A percentile compares a stretch with the other conserved stretches of the same genome.
phyloP scores from a whole-genome alignment of 2,888 invertebrate genomes.

The Piscicola geometra region DNA sequence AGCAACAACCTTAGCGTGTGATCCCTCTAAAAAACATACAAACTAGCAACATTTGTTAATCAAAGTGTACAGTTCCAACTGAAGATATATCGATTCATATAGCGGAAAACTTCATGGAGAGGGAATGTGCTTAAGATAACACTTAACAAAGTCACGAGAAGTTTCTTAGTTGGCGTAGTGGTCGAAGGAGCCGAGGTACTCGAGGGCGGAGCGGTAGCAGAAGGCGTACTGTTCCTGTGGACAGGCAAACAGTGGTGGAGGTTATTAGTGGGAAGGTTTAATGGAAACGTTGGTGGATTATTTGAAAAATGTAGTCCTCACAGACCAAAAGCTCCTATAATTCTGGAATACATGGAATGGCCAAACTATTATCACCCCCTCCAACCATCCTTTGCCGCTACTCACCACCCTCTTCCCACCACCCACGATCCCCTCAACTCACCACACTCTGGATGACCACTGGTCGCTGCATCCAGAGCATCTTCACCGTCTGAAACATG shows the following conservation, averaged over 20 bases:
- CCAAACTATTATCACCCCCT: too few relatives aligned
- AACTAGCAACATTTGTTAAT: not conserved
- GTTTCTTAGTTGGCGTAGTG: constrained; percentile 60
- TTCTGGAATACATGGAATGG: too few relatives aligned
- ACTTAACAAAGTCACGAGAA: not conserved
- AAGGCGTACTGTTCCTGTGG: constrained; percentile 91
- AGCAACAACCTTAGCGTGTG: too few relatives aligned
- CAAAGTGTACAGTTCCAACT: constrained; percentile 5
- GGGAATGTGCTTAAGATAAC: too few relatives aligned
- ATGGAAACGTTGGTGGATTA: not conserved
- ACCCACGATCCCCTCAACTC: constrained; percentile 43
- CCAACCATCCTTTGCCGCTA: too few relatives aligned
- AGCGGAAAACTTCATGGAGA: too few relatives aligned
- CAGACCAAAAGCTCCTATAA: too few relatives aligned
- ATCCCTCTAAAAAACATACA: not conserved
- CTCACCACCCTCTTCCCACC: too few relatives aligned
- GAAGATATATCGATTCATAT: not conserved
- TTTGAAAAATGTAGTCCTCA: not conserved
- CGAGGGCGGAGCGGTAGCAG: constrained; percentile 95
- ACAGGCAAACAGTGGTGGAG: not conserved
- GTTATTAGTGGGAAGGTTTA: too few relatives aligned
- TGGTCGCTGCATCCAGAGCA: constrained; percentile 92
- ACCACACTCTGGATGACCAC: constrained; percentile 99
- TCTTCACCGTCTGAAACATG: constrained; percentile 97
- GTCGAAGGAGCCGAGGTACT: constrained; percentile 95